Evolutionary conservation across 2,888 invertebrate species (phyloP), one percentile per base, ranked within the genome.

Genomic region (Adelphocoris suturalis): DNA sequence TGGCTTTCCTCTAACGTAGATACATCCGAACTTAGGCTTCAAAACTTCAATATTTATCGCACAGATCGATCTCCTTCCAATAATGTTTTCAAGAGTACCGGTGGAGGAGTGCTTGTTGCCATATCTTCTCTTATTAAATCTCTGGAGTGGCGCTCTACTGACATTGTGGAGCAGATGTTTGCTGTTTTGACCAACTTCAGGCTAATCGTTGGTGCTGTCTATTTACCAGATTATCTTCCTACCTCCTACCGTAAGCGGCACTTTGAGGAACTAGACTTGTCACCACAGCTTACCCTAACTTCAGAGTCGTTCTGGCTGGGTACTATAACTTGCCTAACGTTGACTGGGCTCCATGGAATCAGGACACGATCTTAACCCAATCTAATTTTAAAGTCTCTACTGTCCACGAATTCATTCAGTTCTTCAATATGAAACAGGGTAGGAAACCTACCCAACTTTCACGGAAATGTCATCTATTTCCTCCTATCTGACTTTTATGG

Each of bases 51-150:
- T 46, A n/a, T 57, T 16, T 85, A 57, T n/a, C 28, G 85, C 16
- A 12, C 11, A 27, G 85, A 85, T 85, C 57, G 85, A 14, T 85
- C 57, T 19, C 57, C 85, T 0, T 85, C 61, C 23, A 85, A 85
- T 23, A 85, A 85, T 23, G 2, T 1, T 0, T 19, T 7, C 5
- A 85, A 85, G 61, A 7, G 3, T 0, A 13, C 27, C 0, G 85
- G 85, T 0, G 85, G 85, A 14, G 85, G 85, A 0, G 85, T 85
- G 7, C 85, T 85, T 55, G 23, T 85, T n/a, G 85, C 85, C 9
- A 61, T 85, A 4, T 13, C 85, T 14, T 9, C 57, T 13, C 14
- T 14, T 0, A 0, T 57, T n/a, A 57, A 61, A 27, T 85, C 57
- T 57, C 37, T 19, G 14, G 14, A 2, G 16, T 19, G 12, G 13